Evolutionary conservation across 37 sponge, comb jelly and placozoan genomes (phyloP), one percentile per base, ranked within the genome.

Genomic region (Halichondria panicea): DNA sequence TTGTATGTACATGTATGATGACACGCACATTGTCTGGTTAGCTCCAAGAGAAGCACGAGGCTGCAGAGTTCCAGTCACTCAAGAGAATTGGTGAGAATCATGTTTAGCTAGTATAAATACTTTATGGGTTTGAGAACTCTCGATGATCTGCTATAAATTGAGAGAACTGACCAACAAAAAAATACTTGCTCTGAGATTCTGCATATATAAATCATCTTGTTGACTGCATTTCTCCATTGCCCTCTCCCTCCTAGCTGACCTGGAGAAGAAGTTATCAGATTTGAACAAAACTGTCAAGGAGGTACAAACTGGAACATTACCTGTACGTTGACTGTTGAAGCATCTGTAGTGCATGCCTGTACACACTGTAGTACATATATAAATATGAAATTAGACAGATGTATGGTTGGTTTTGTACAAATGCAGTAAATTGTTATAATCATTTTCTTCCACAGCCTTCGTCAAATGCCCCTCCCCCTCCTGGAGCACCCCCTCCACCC

Each of bases 1-100:
- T n/a, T n/a, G n/a, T n/a, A n/a, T n/a, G n/a, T n/a, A n/a, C n/a
- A n/a, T n/a, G n/a, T n/a, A n/a, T n/a, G n/a, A n/a, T n/a, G n/a
- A n/a, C n/a, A n/a, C n/a, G n/a, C n/a, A n/a, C n/a, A n/a, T n/a
- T n/a, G n/a, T n/a, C n/a, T 34, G 44, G 24, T 45, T 34, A 83
- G 80, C 60, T 80, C 1, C 77, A 92, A 53, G 82, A 92, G 1
- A 75, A 72, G 43, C 84, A 92, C 57, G 74, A 82, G 54, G 68
- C 72, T 32, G 61, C 77, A 38, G 92, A 92, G 57, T 92, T 82
- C 62, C 88, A 92, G 53, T 87, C 88, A 19, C 45, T 92, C 15
- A 92, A 92, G 64, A 92, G 73, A 70, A 87, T 92, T 31, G 92
- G 92, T 91, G 31, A 68, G 78, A 28, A 25, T 37, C 54, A n/a